A percentile compares a stretch with the other conserved stretches of the same genome.
These are phyloP conservation scores for Sepioteuthis lessoniana DNA, from an alignment of 2,888 invertebrate species.

Conservation along the genomic window DNA sequence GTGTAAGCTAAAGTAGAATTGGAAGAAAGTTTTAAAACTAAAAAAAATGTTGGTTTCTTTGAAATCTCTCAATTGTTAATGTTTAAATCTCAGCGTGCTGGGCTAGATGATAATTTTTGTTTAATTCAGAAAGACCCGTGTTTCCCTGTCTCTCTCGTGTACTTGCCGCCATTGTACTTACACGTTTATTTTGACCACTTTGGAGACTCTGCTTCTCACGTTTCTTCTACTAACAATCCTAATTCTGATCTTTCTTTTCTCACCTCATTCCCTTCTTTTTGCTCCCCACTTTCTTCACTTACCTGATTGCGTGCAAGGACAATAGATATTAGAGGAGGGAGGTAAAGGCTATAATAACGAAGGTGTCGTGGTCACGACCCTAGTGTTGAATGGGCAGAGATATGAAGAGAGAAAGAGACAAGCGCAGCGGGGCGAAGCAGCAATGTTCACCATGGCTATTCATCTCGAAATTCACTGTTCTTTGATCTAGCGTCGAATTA, in stretches of 20 bases:
- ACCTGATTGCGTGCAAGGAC: slow-evolving; percentile 17
- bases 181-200: background rate
- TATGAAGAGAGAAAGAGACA: background rate
- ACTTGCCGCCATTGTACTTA: background rate
- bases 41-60: no score
- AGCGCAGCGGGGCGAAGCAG: background rate
- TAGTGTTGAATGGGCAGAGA: background rate
- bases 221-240: background rate
- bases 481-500: background rate
- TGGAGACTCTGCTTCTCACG: background rate
- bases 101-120: no score
- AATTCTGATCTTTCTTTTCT: background rate
- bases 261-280: background rate
- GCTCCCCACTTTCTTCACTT: background rate
- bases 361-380: background rate
- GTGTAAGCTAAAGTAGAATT: no score
- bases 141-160: no score
- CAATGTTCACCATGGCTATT: background rate
- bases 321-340: background rate
- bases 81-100: no score
- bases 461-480: background rate
- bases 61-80: no score
- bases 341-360: background rate
- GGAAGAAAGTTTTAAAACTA: no score
- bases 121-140: no score